Evolutionary conservation across 2,888 invertebrate species (phyloP).

Genomic region (Cepaea hortensis): DNA sequence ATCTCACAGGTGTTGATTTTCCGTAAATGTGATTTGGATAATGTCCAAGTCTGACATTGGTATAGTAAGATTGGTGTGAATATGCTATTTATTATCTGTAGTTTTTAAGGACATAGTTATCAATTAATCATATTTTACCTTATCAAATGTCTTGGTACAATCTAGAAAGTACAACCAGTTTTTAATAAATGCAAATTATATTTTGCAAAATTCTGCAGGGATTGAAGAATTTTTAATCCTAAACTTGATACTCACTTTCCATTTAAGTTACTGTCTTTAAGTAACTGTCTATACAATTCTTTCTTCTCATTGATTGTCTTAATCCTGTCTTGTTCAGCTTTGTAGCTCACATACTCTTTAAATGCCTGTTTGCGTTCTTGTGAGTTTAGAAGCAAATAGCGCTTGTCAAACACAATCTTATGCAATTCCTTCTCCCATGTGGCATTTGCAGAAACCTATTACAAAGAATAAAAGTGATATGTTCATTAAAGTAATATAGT

Average conservation of each 20-base stretch:
- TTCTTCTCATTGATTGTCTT: conserved; percentile 90
- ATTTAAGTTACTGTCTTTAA: conserved; percentile 93
- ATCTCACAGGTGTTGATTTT: too few species aligned
- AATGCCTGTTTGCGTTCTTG: conserved; percentile 93
- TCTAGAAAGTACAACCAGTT: too few species aligned
- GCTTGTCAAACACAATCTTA: conserved; percentile 98
- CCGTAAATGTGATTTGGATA: too few species aligned
- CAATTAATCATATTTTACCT: too few species aligned
- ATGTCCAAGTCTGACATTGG: too few species aligned
- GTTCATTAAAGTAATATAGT: neutral
- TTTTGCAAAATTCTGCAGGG: too few species aligned
- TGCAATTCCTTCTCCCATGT: conserved; percentile 99
- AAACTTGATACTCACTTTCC: conserved; percentile 86
- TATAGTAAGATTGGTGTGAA: too few species aligned
- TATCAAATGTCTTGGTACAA: too few species aligned
- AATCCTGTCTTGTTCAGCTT: conserved; percentile 94
- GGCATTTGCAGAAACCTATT: conserved; percentile 93
- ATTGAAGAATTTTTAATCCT: too few species aligned
- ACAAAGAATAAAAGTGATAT: neutral
- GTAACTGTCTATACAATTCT: conserved; percentile 89
- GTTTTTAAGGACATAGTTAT: too few species aligned
- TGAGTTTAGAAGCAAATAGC: conserved; percentile 95
- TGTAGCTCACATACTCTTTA: conserved; percentile 92
- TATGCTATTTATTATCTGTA: too few species aligned
- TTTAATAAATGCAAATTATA: too few species aligned